phyloP scores from a whole-genome alignment of 1,140 invertebrate species.

The Polyergus mexicanus region DNA sequence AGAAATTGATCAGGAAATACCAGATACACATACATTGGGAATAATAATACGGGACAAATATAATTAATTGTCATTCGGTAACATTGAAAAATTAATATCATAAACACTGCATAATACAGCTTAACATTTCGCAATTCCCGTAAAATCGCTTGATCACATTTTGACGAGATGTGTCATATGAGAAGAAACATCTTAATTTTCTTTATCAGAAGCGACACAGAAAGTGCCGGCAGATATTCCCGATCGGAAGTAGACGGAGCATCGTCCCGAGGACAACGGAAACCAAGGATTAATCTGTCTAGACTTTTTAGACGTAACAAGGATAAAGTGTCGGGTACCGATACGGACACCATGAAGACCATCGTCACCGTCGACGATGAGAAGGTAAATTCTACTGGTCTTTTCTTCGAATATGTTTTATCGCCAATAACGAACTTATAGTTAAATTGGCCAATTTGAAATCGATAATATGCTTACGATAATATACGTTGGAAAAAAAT shows the following conservation, averaged over 20 bases:
- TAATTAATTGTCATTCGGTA: neutral
- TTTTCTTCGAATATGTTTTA: neutral
- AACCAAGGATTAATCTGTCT: constrained; percentile 80
- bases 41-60: neutral
- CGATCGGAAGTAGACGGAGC: constrained; percentile 83
- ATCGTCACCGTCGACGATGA: constrained; percentile 84
- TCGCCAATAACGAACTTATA: too few species aligned
- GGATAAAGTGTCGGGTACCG: constrained; percentile 84
- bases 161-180: neutral
- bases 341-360: constrained; percentile 85
- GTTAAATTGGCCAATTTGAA: too few species aligned
- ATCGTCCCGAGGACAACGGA: constrained; percentile 73
- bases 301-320: constrained; percentile 84
- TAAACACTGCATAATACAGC: neutral
- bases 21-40: neutral
- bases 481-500: too few species aligned
- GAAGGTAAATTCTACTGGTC: constrained; percentile 76
- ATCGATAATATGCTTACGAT: too few species aligned
- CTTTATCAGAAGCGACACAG: constrained; percentile 84
- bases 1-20: too few species aligned
- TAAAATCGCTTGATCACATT: neutral
- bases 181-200: constrained; percentile 36
- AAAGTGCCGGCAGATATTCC: constrained; percentile 85
- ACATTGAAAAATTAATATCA: neutral
- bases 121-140: neutral